phyloP scores from a whole-genome alignment of 2,888 invertebrate species.

The Protodeltote pygarga region DNA sequence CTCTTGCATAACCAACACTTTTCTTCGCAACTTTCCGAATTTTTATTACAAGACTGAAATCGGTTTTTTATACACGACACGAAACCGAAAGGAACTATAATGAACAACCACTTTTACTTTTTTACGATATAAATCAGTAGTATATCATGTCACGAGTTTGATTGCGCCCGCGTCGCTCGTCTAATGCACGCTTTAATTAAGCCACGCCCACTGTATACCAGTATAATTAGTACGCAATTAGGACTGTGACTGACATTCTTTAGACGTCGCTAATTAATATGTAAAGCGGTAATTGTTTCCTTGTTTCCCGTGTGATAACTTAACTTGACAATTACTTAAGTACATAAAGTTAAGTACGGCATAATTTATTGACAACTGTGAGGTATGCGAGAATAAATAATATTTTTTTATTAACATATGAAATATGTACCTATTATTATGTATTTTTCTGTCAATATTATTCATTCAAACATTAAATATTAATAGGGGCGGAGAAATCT shows the following conservation, averaged over 20 bases:
- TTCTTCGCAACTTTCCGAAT: slow-evolving; percentile 24
- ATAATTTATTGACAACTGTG: slow-evolving; percentile 1
- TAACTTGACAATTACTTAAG: slow-evolving; percentile 17
- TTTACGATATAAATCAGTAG: slow-evolving; percentile 27
- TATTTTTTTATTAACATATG: slow-evolving; percentile 18
- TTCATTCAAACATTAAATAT: slow-evolving; percentile 23
- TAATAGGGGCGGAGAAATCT: slow-evolving; percentile 3
- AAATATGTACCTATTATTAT: too few species aligned
- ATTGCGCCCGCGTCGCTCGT: slow-evolving; percentile 29
- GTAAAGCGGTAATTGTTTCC: slow-evolving; percentile 41
- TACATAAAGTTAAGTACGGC: slow-evolving; percentile 5
- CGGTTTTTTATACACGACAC: slow-evolving; percentile 28
- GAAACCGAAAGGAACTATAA: slow-evolving; percentile 20
- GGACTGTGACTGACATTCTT: slow-evolving; percentile 35
- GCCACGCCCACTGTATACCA: slow-evolving; percentile 48
- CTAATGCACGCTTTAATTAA: slow-evolving; percentile 39
- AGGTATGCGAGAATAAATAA: slow-evolving; percentile 4
- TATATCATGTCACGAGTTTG: slow-evolving; percentile 23
- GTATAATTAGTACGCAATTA: slow-evolving; percentile 50
- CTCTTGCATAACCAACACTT: slow-evolving; percentile 20
- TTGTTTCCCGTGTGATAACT: slow-evolving; percentile 48
- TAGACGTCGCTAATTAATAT: slow-evolving; percentile 35
- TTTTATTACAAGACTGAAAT: slow-evolving; percentile 26
- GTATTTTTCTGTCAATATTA: slow-evolving; percentile 23
- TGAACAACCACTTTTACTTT: slow-evolving; percentile 44